Base-by-base conservation (phyloP, 1,140 invertebrate genomes). In the Harlomillsia oculata region DNA sequence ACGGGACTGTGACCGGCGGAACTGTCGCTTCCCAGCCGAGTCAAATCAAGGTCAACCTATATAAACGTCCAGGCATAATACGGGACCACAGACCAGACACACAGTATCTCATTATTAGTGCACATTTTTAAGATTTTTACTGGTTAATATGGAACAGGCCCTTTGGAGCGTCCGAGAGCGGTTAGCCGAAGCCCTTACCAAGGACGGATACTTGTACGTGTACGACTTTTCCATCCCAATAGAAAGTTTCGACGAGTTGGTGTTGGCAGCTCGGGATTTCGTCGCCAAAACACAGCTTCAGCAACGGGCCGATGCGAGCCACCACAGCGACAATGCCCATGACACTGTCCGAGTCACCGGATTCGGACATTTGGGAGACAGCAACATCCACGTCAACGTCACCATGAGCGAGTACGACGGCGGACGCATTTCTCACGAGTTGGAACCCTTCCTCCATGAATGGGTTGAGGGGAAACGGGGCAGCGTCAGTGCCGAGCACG, bases 401-500 rank as follows among this genome's bases (percentile, higher is more conserved):
- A 82, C 82, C 0, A 78, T 82, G 16, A 74, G 77, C 37, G 69
- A 83, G 62, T 93, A 85, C 70, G 77, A 77, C 45, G 70, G 78
- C 32, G 78, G 84, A 40, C n/a, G n/a, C n/a, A 74, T 93, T 9
- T 72, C 80, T n/a, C 71, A 79, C 13, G 72, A 78, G 52, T 79
- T 97, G 50, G 92, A 97, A 68, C 91, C 92, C 1, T 95, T 82
- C 67, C 77, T 97, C 16, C 97, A 86, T 69, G 88, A 97, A 70
- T 89, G 84, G 72, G 83, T 89, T 0, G 76, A 82, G 0, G 77
- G 83, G 58, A 64, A 83, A 20, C 80, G 77, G 18, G 94, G 94
- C 13, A 96, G 91, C 65, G 80, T 99, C 6, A 95, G 90, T 69
- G 91, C 94, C 4, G 94, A 98, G 71, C 94, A 98, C 72, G 94